A percentile compares a stretch with the other conserved stretches of the same genome.
Conservation (phyloP, 2,888 invertebrate genomes). For the Pristionchus japonicus region DNA sequence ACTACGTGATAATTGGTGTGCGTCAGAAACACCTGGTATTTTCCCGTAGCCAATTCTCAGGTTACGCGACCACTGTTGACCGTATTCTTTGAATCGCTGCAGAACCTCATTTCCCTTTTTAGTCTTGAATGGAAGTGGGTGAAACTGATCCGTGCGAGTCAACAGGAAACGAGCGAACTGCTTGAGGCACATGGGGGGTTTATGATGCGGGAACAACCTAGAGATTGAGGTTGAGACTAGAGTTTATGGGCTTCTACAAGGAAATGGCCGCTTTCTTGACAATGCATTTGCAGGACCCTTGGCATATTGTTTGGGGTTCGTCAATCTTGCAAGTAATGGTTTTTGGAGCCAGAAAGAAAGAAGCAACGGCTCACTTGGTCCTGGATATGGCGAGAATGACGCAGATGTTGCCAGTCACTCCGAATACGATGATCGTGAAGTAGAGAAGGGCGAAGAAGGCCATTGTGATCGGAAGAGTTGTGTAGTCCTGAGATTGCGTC, state of each 20-base stretch:
- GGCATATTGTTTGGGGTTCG: too few species aligned
- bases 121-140: too few species aligned
- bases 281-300: too few species aligned
- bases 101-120: background rate
- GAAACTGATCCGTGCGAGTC: background rate
- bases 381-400: conserved; percentile 71
- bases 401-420: conserved; percentile 71
- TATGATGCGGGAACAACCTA: too few species aligned
- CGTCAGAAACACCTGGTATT: background rate
- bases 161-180: background rate
- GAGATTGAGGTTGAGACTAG: too few species aligned
- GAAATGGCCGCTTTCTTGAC: too few species aligned
- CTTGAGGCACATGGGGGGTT: background rate
- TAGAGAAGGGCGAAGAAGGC: conserved; percentile 69
- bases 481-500: conserved; percentile 51
- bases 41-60: background rate
- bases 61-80: background rate
- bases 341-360: too few species aligned
- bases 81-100: background rate
- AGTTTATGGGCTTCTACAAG: too few species aligned
- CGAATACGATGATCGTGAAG: conserved; percentile 67
- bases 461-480: conserved; percentile 65
- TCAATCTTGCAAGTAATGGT: too few species aligned
- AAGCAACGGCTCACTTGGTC: conserved; percentile 63
- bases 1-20: background rate